Evolutionary conservation across 2,797 vertebrate species (phyloP), one percentile per base, ranked within the genome.

Genomic region (Micromesistius poutassou): DNA sequence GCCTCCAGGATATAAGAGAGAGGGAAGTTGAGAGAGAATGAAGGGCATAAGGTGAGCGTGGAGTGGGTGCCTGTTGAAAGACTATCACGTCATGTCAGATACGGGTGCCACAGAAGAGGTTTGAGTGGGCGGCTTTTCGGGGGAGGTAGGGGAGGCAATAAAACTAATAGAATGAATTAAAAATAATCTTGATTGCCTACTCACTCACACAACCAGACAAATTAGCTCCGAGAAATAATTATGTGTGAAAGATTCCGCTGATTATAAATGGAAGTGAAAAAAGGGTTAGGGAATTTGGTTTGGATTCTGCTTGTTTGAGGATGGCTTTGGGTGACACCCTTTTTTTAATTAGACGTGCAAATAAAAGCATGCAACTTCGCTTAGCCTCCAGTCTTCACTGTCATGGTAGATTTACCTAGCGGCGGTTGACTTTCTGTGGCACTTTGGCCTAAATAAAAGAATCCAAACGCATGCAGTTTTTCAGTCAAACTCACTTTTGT

Each of bases 201-300:
- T 66, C 50, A 36, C 50, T 66, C 50, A 66, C 72, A 77, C 35
- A 35, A 16, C 31, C 50, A 76, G 35, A 74, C 19, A 12, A 46
- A 74, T 74, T 66, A 55, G 72, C 40, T 55, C 30, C 40, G 73
- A 31, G 40, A 46, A 68, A 40, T 50, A 80, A 35, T 70, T 71
- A 46, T 19, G 74, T 40, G 76, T 46, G 50, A 73, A 40, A 74
- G n/a, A 2, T 33, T 73, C 75, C 35, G 50, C 13, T 30, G 55
- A 36, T 66, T 55, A 74, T 73, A 70, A 75, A 76, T 74, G 73
- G 25, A 30, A 50, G 66, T 75, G 73, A 72, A 71, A 71, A 5
- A 16, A 33, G n/a, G n/a, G n/a, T n/a, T n/a, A 42, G 14, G 30
- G 13, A 31, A 40, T 42, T 10, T 13, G 38, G 25, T 16, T 38